Base-by-base conservation (phyloP, 2,113 vertebrate genomes). In the Cebus imitator region DNA sequence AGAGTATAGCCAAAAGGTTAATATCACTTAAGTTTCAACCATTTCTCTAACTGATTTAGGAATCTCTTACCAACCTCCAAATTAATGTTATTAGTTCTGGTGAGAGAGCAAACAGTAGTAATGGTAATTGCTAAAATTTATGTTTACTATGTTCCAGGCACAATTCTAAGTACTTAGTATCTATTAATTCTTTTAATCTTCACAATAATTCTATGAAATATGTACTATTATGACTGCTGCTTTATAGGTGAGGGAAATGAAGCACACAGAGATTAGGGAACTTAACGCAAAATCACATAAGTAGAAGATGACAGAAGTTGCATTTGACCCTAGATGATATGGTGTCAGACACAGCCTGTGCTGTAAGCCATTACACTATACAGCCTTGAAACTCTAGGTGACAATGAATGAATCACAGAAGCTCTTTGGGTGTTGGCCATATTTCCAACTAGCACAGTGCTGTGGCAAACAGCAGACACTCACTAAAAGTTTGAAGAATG, bases 141-240 rank as follows among this genome's bases (percentile, higher is more conserved):
- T 87, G 64, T 73, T 90, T 87, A 96, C 70, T 78, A 52, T 89
- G n/a, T 70, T 82, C 8, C 8, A 96, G 57, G 58, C 11, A 73
- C 3, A 35, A 80, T 87, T 68, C 58, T 93, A 94, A 76, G 48
- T 75, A 52, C 32, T 82, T 66, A 79, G 27, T 35, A 66, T 66
- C 17, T 93, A 89, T 93, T 64, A 91, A 79, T 87, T 91, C 25
- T 88, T 80, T 92, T 92, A 81, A 79, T 87, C 11, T 88, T 95
- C 17, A 68, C n/a, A 95, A 83, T 6, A 84, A 82, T 82, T 32
- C 52, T 95, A 27, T 90, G 37, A 95, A 35, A 64, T 89, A 48
- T 86, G 8, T 30, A 93, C 55, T 94, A 95, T 52, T 91, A 85
- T 64, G 48, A 61, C 50, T 11, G 14, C 3, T 88, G 61, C 66